A percentile compares a stretch with the other conserved stretches of the same genome.
Evolutionary conservation across 2,113 vertebrate genomes (phyloP).

Genomic region (Oryzias melastigma): DNA sequence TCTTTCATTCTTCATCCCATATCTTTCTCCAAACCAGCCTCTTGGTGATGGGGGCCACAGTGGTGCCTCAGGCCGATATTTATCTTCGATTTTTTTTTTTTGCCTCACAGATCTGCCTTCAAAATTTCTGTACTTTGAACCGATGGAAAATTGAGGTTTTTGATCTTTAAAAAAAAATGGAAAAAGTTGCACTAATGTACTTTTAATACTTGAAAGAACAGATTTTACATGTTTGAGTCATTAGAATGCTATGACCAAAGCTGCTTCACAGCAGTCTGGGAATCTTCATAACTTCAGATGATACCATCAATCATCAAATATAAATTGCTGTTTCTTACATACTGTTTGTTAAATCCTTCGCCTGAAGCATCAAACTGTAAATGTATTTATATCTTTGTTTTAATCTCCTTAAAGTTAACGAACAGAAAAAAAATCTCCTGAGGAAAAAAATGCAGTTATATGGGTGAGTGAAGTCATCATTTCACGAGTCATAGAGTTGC

Average conservation of each 20-base stretch:
- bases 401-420: conserved; percentile 30
- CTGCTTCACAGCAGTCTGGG: not conserved
- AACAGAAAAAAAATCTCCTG: not conserved
- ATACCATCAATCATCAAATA: not conserved
- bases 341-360: not conserved
- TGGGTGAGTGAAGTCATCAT: conserved; percentile 16
- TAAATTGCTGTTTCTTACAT: not conserved
- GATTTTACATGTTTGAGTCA: too few species aligned
- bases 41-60: conserved; percentile 51
- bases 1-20: conserved; percentile 10
- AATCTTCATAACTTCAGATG: not conserved
- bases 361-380: not conserved
- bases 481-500: conserved; percentile 24
- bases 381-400: conserved; percentile 10
- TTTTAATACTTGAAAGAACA: too few species aligned
- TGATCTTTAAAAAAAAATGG: not conserved
- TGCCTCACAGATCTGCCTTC: not conserved
- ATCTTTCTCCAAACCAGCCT: conserved; percentile 5
- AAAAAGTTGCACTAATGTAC: not conserved
- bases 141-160: not conserved
- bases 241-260: too few species aligned
- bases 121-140: not conserved
- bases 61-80: conserved; percentile 12
- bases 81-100: not conserved
- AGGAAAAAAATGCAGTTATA: conserved; percentile 4